These are phyloP conservation scores for Ennomos fuscantarius DNA, from an alignment of 2,888 invertebrate species.

Conservation along the genomic window DNA sequence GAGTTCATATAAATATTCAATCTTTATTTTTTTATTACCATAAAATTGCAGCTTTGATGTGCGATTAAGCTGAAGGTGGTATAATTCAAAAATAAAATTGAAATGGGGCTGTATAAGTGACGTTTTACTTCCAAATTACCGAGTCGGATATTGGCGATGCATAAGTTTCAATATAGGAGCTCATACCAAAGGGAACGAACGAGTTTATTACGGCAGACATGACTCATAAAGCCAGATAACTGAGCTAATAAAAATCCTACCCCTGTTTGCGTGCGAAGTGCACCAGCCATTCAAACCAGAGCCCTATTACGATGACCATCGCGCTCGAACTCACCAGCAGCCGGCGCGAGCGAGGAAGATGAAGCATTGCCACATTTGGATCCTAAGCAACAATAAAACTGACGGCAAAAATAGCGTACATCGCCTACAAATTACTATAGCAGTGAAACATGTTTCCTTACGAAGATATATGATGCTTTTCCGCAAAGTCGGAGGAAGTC, in stretches of 20 bases:
- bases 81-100: constrained; percentile 46
- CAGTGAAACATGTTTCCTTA: constrained; percentile 53
- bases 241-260: constrained; percentile 67
- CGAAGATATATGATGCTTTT: constrained; percentile 51
- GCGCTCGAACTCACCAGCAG: constrained; percentile 37
- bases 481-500: constrained; percentile 45
- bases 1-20: constrained; percentile 14
- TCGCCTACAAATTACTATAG: constrained; percentile 56
- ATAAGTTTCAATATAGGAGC: constrained; percentile 60
- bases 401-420: constrained; percentile 53
- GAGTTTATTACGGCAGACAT: constrained; percentile 68
- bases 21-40: constrained; percentile 18
- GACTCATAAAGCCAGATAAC: constrained; percentile 72
- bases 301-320: constrained; percentile 59
- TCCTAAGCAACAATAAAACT: constrained; percentile 64
- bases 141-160: constrained; percentile 51
- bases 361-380: constrained; percentile 50
- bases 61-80: constrained; percentile 21
- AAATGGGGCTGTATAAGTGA: constrained; percentile 41
- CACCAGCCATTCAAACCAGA: constrained; percentile 56
- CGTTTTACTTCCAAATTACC: constrained; percentile 42
- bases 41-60: constrained; percentile 30
- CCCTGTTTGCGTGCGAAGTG: constrained; percentile 59
- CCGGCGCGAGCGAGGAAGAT: constrained; percentile 38
- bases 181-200: constrained; percentile 52